These are phyloP conservation scores for Oxytorus armatus DNA, from an alignment of 2,888 invertebrate species.

Conservation along the genomic window DNA sequence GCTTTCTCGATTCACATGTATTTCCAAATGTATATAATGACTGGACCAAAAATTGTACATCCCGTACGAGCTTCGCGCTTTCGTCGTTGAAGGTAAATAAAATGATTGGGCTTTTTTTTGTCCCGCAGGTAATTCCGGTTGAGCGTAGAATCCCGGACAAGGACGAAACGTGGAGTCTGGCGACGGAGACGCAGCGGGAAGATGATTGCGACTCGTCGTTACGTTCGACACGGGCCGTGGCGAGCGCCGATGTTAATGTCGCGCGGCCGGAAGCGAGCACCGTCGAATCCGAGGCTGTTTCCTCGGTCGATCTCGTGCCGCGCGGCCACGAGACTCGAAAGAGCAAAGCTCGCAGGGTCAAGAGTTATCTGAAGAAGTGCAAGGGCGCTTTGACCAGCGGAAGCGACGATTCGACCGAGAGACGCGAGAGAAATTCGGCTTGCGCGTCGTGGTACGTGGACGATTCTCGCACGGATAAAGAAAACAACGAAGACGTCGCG, in stretches of 20 bases:
- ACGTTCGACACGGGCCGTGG: neutral
- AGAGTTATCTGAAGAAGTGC: slow-evolving; percentile 86
- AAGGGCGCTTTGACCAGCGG: slow-evolving; percentile 84
- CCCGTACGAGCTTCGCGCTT: too few species aligned
- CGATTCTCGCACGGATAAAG: slow-evolving; percentile 51
- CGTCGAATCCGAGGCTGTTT: slow-evolving; percentile 47
- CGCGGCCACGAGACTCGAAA: slow-evolving; percentile 84
- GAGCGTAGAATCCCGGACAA: slow-evolving; percentile 80
- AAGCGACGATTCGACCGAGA: slow-evolving; percentile 77
- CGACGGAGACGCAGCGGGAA: slow-evolving; percentile 75
- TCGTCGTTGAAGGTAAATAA: slow-evolving; percentile 2
- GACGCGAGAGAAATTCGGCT: slow-evolving; percentile 71
- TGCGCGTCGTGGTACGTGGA: slow-evolving; percentile 79
- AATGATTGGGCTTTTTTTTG: neutral
- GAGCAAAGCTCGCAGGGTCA: slow-evolving; percentile 86
- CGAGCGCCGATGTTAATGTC: slow-evolving; percentile 31
- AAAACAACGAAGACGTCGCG: slow-evolving; percentile 62
- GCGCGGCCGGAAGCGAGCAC: slow-evolving; percentile 58
- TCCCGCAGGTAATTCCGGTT: slow-evolving; percentile 81
- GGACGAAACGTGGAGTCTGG: slow-evolving; percentile 81
- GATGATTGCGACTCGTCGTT: slow-evolving; percentile 25
- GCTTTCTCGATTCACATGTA: too few species aligned
- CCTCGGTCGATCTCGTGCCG: slow-evolving; percentile 73
- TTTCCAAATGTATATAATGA: too few species aligned
- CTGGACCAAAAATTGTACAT: too few species aligned